Base-by-base conservation (phyloP, 1,140 invertebrate genomes). In the Brevipalpus yothersi region DNA sequence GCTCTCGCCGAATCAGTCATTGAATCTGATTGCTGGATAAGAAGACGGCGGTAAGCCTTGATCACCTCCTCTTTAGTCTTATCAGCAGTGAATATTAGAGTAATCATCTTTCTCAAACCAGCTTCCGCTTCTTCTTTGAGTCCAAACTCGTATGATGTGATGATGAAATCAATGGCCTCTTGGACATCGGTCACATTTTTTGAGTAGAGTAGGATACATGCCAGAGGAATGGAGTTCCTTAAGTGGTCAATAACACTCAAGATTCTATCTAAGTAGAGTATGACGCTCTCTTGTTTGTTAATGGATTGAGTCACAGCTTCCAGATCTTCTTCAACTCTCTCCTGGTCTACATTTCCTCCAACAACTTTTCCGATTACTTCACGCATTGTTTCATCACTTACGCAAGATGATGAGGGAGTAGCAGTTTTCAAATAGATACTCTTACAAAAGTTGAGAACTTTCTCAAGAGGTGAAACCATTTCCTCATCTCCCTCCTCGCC, bases 81-180 rank as follows among this genome's bases (percentile, higher is more conserved):
- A 73, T 79, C 83, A 65, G 72, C 78, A 51, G 78, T 80, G 76
- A 80, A 83, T 2, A 86, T 78, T 61, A 90, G 75, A 55, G 78
- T 73, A 53, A 91, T 69, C 77, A 89, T 87, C 65, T 80, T 76
- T 15, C 78, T 74, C 31, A 90, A 77, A 12, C 82, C 83, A 31
- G 71, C 64, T 65, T 81, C 76, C 12, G 83, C 79, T 9, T 82
- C 79, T 45, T 78, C 73, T 17, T 51, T 51, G 15, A 90, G 75
- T 55, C 80, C 79, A 68, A 87, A 86, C 66, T 84, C 78, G 67
- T 80, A 82, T 4, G 82, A 82, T 0, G 79, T 79, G 0, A 83
- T 83, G 63, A 91, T 83, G 67, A 91, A 84, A 56, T 84, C 79
- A 49, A 89, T 82, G 0, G 86, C 80, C 72, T 90, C 87, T 43